Evolutionary conservation across 2,888 invertebrate genomes (phyloP).

Genomic region (Cryptus viduatorius): DNA sequence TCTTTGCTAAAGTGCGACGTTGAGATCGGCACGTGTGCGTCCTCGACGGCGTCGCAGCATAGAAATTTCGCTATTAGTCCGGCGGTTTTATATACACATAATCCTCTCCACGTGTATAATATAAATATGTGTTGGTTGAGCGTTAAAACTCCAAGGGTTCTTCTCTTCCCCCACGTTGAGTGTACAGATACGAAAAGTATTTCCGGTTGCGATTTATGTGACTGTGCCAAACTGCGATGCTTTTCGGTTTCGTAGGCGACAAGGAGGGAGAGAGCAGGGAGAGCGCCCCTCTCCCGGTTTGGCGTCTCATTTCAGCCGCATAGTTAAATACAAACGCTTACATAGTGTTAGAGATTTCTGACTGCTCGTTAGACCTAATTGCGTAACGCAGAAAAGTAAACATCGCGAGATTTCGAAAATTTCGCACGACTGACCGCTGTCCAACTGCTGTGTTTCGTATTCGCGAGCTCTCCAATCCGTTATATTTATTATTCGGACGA

Average conservation of each 20-base stretch:
- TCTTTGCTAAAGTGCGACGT: slow-evolving; percentile 60
- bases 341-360: neutral
- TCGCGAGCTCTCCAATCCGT: neutral
- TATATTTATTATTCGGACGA: slow-evolving; percentile 36
- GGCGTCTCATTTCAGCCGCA: slow-evolving; percentile 30
- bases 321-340: neutral
- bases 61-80: slow-evolving; percentile 45
- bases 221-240: slow-evolving; percentile 61
- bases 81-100: neutral
- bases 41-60: slow-evolving; percentile 49
- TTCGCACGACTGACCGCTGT: slow-evolving; percentile 22
- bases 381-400: slow-evolving; percentile 57
- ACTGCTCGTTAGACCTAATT: slow-evolving; percentile 56
- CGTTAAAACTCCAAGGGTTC: slow-evolving; percentile 54
- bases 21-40: slow-evolving; percentile 63
- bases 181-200: slow-evolving; percentile 56
- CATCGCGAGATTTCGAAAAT: slow-evolving; percentile 38
- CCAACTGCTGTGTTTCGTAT: slow-evolving; percentile 16
- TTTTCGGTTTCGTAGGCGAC: neutral
- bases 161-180: slow-evolving; percentile 21
- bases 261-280: slow-evolving; percentile 1
- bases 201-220: slow-evolving; percentile 58
- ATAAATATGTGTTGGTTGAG: slow-evolving; percentile 41
- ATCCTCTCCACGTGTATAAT: slow-evolving; percentile 21
- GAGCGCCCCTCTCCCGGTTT: neutral